Percentiles rank a stretch among this genome's conserved stretches.
Evolutionary conservation across 1,140 invertebrate genomes (phyloP).

Genomic region (Ridgeia piscesae): DNA sequence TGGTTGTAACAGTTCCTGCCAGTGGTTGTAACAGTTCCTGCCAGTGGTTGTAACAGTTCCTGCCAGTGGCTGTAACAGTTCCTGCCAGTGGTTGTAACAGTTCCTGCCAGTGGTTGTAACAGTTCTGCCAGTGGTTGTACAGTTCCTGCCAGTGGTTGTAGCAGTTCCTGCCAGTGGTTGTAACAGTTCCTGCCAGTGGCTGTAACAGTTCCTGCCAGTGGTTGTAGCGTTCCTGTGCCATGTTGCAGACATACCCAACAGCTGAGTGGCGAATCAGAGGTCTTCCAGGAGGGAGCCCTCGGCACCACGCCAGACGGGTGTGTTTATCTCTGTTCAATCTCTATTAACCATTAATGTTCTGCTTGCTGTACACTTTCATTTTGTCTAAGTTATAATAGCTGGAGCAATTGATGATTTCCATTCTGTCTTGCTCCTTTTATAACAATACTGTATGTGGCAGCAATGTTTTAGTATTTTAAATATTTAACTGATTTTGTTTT

Average conservation of each 20-base stretch:
- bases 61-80: too few relatives aligned
- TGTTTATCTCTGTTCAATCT: conserved; percentile 29
- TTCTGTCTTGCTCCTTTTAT: not conserved
- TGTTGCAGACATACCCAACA: conserved; percentile 63
- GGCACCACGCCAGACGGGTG: conserved; percentile 83
- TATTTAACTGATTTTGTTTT: too few relatives aligned
- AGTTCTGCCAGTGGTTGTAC: too few relatives aligned
- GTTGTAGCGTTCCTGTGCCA: not conserved
- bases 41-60: too few relatives aligned
- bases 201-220: too few relatives aligned
- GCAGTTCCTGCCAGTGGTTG: too few relatives aligned
- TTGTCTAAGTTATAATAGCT: not conserved
- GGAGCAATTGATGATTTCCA: not conserved
- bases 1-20: too few relatives aligned
- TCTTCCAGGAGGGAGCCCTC: conserved; percentile 84
- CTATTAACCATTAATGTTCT: not conserved
- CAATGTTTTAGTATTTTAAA: conserved; percentile 10
- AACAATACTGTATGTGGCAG: not conserved
- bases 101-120: too few relatives aligned
- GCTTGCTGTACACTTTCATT: not conserved
- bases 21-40: too few relatives aligned
- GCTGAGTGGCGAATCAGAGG: conserved; percentile 77
- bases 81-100: too few relatives aligned
- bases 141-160: too few relatives aligned
- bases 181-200: too few relatives aligned